These are phyloP conservation scores for Panorpa germanica DNA, from an alignment of 2,888 invertebrate species.

Conservation along the genomic window DNA sequence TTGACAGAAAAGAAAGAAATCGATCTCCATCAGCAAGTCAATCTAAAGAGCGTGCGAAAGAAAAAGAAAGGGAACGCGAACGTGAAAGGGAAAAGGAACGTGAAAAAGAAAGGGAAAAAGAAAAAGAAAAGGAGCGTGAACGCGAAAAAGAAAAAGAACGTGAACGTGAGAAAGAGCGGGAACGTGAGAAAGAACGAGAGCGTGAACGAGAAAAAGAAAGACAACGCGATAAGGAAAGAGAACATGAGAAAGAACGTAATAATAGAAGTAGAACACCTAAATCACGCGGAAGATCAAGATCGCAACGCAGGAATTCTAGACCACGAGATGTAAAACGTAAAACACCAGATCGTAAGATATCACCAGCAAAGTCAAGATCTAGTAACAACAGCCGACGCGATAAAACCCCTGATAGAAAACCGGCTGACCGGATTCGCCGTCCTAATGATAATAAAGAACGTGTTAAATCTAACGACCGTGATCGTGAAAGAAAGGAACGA, in stretches of 20 bases:
- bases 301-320: slow-evolving; percentile 23
- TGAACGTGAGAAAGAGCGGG: slow-evolving; percentile 21
- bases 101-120: slow-evolving; percentile 25
- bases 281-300: too few species aligned
- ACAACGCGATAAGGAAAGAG: slow-evolving; percentile 30
- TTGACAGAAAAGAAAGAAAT: slow-evolving; percentile 21
- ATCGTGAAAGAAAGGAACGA: slow-evolving; percentile 34
- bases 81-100: slow-evolving; percentile 18
- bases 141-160: slow-evolving; percentile 23
- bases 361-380: slow-evolving; percentile 22
- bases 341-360: slow-evolving; percentile 23
- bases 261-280: slow-evolving; percentile 28
- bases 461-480: too few species aligned
- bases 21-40: slow-evolving; percentile 23
- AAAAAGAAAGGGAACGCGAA: slow-evolving; percentile 20
- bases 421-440: slow-evolving; percentile 12
- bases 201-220: slow-evolving; percentile 29
- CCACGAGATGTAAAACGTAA: slow-evolving; percentile 25
- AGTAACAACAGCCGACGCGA: slow-evolving; percentile 19
- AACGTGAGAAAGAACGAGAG: slow-evolving; percentile 22
- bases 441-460: slow-evolving; percentile 34
- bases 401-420: slow-evolving; percentile 19
- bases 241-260: slow-evolving; percentile 26
- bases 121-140: slow-evolving; percentile 25
- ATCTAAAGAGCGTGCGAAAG: slow-evolving; percentile 16